Base-by-base conservation (phyloP, 2,888 invertebrate genomes). In the Xylota sylvarum region DNA sequence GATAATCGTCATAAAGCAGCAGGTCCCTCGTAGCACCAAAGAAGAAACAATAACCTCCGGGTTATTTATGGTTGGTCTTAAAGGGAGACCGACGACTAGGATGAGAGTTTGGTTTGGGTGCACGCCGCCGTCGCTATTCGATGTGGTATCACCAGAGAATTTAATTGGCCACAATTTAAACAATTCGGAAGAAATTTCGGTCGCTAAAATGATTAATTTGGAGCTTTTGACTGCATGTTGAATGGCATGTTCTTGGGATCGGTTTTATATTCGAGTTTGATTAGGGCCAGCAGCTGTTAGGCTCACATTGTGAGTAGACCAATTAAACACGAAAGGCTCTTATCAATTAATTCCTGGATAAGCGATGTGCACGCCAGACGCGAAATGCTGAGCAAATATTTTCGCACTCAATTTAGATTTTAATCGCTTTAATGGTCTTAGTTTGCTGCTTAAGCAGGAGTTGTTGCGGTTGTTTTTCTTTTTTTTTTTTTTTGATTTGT, bases 1-100 rank as follows among this genome's bases (percentile, higher is more conserved):
- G 86, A 86, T 86, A 86, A 77, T 78, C 82, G 77, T 82, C 82
- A 84, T 84, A 84, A 73, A 84, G 48, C 79, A 73, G 73, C 55
- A 62, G 27, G 30, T 40, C 65, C 82, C 58, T 43, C 50, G 12
- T 30, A 58, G 56, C 65, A 67, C 46, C 48, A 48, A 27, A 6
- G 27, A 73, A 67, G 82, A 86, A 86, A 82, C 77, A 82, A 86
- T 86, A 85, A 82, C 82, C 77, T 35, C 32, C 10, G 12, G 52
- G 86, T 86, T 86, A 82, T 86, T 86, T 86, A 85, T 81, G 70
- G 77, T 62, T 50, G 72, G 67, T 48, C 64, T 72, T 65, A 37
- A 60, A 69, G 50, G 23, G 48, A 80, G 50, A 56, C 56, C 1
- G 56, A 30, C 23, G 3, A 23, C 27, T 70, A 27, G 67, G 23